A percentile compares a stretch with the other conserved stretches of the same genome.
phyloP scores from a whole-genome alignment of 2,113 vertebrate genomes.

The Mastomys coucha region DNA sequence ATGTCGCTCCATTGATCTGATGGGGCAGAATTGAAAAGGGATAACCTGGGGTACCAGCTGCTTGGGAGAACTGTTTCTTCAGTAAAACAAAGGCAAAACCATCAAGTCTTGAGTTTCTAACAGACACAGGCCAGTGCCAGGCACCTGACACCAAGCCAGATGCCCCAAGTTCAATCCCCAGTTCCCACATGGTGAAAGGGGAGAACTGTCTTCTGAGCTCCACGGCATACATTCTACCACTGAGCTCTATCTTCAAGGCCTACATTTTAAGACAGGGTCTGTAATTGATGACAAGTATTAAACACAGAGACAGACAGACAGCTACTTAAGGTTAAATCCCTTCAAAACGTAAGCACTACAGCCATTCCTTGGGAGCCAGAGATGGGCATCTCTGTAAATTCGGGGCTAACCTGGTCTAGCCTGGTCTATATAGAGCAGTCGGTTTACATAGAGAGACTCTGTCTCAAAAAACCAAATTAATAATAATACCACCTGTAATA shows the following conservation, averaged over 20 bases:
- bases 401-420: not conserved
- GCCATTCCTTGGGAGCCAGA: not conserved
- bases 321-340: not conserved
- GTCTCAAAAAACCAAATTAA: not conserved
- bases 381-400: not conserved
- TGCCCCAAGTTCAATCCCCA: not conserved
- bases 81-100: not conserved
- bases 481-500: not conserved
- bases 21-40: not conserved
- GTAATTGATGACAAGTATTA: not conserved
- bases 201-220: not conserved
- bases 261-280: not conserved
- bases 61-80: not conserved
- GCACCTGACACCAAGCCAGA: not conserved
- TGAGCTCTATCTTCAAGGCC: too few species aligned
- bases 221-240: too few species aligned
- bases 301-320: not conserved
- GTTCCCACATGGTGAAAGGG: not conserved
- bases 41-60: not conserved
- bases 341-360: constrained; percentile 4
- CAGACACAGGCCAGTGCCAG: not conserved
- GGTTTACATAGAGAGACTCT: not conserved
- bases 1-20: not conserved
- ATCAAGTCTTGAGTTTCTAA: not conserved
- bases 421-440: not conserved